These are phyloP conservation scores for Odontomachus brunneus DNA, from an alignment of 1,140 invertebrate genomes.

Conservation along the genomic window DNA sequence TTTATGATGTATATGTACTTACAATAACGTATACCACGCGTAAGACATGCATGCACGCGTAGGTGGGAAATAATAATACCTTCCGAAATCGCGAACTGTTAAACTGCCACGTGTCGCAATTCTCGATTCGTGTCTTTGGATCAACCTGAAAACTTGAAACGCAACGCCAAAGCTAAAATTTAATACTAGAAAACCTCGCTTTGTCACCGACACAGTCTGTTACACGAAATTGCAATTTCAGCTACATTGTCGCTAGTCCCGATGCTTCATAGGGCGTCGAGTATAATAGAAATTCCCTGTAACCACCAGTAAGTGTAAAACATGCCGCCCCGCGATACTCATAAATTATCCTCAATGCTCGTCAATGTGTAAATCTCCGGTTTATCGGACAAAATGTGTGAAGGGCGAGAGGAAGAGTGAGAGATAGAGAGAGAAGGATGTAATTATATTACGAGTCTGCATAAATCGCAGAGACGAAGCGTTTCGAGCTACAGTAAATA, in stretches of 20 bases:
- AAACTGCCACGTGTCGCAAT: constrained; percentile 31
- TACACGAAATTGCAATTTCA: constrained; percentile 39
- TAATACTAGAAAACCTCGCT: constrained; percentile 25
- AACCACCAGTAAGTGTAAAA: constrained; percentile 34
- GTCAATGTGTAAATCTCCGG: constrained; percentile 29
- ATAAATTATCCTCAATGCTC: constrained; percentile 33
- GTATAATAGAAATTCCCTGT: constrained; percentile 21
- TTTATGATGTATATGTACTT: constrained; percentile 67
- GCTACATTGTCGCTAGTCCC: constrained; percentile 25
- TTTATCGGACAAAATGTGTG: constrained; percentile 25
- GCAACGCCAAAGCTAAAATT: constrained; percentile 44
- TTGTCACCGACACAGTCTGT: constrained; percentile 27
- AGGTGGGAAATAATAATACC: constrained; percentile 27
- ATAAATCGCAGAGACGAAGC: constrained; percentile 22
- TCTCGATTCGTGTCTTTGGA: background rate
- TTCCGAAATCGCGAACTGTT: constrained; percentile 18
- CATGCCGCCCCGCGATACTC: constrained; percentile 5
- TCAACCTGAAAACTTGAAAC: constrained; percentile 19
- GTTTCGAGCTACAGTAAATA: constrained; percentile 48
- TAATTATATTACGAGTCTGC: constrained; percentile 2
- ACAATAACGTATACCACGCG: constrained; percentile 36
- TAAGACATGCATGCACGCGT: constrained; percentile 46
- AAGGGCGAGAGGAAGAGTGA: background rate
- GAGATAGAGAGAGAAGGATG: background rate
- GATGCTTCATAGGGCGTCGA: constrained; percentile 14